Percentiles rank a stretch among this genome's conserved stretches.
These are phyloP conservation scores for Leistus spinibarbis DNA, from an alignment of 2,888 invertebrate species.

Conservation along the genomic window DNA sequence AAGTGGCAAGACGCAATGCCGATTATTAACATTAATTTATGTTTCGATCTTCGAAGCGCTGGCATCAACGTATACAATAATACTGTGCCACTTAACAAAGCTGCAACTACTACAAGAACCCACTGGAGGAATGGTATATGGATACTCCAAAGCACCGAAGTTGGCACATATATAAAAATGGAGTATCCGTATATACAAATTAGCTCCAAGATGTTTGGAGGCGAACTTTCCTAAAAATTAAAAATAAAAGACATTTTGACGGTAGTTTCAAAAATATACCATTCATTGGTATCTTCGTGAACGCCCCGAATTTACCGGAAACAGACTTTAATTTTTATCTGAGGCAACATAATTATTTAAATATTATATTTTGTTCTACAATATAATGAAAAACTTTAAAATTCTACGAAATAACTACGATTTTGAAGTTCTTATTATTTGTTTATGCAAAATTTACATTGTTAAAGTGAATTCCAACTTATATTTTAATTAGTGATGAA, in stretches of 20 bases:
- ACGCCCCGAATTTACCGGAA: no score
- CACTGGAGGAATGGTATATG: conserved; percentile 83
- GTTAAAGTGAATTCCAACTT: no score
- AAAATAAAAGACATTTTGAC: conserved; percentile 45
- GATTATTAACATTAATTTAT: conserved; percentile 67
- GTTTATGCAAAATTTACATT: no score
- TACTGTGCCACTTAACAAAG: conserved; percentile 84
- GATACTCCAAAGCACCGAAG: conserved; percentile 91
- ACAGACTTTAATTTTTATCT: no score
- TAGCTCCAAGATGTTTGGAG: conserved; percentile 80
- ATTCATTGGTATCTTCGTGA: no score
- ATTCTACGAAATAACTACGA: no score
- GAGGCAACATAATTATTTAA: no score
- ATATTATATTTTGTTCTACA: no score
- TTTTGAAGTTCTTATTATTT: no score
- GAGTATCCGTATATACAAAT: conserved; percentile 97
- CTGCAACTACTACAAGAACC: conserved; percentile 81
- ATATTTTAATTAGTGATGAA: no score
- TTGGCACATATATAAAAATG: conserved; percentile 90
- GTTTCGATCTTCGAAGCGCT: conserved; percentile 69
- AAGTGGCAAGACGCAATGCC: conserved; percentile 80
- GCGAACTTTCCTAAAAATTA: conserved; percentile 60
- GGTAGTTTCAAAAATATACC: no score
- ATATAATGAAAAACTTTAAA: no score
- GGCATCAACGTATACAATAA: conserved; percentile 83